Percentiles rank a stretch among this genome's conserved stretches.
phyloP scores from a whole-genome alignment of 2,113 vertebrate species.

The Catharus minimus region DNA sequence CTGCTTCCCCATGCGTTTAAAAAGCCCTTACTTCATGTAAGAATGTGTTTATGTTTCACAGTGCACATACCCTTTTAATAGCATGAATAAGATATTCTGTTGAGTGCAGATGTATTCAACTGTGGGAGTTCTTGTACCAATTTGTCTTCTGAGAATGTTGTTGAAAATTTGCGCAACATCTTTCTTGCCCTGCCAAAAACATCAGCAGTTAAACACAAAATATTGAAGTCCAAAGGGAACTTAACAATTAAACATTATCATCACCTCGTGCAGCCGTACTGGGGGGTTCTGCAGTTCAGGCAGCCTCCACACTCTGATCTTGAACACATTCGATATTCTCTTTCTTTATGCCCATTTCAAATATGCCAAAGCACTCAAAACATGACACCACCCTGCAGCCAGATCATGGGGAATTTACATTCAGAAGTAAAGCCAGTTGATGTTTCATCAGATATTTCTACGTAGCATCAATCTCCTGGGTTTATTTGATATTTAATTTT shows the following conservation, averaged over 20 bases:
- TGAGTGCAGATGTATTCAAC: conserved; percentile 98
- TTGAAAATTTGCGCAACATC: conserved; percentile 98
- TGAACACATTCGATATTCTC: background rate
- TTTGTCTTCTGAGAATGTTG: conserved; percentile 95
- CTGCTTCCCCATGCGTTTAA: background rate
- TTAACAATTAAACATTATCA: background rate
- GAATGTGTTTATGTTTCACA: background rate
- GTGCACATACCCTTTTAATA: conserved; percentile 91
- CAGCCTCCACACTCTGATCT: background rate
- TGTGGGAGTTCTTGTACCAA: conserved; percentile 94
- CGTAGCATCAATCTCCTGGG: background rate
- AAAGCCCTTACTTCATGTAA: background rate
- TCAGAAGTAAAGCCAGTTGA: background rate
- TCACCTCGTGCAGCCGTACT: background rate
- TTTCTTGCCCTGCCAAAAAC: conserved; percentile 90
- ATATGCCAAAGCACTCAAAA: background rate
- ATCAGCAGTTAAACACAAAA: conserved; percentile 43
- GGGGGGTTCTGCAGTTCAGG: background rate
- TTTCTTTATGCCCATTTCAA: background rate
- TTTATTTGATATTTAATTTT: background rate
- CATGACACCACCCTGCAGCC: background rate
- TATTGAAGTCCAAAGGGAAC: background rate
- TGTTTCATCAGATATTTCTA: background rate
- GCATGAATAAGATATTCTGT: conserved; percentile 96
- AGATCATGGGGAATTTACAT: background rate